Base-by-base conservation (phyloP, 2,797 vertebrate species). In the Platalea minor region DNA sequence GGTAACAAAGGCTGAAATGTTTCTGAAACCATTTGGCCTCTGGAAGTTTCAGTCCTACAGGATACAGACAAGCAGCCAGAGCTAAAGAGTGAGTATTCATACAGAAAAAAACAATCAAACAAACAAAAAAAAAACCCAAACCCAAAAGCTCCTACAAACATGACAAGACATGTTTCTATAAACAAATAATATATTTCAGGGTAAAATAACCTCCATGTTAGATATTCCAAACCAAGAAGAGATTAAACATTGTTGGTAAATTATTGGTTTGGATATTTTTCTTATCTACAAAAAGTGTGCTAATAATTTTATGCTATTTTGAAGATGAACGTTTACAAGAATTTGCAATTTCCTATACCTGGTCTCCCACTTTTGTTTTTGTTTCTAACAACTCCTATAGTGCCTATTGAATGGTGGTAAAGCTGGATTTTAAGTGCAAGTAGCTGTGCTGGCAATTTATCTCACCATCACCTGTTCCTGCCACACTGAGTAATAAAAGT, bases 401-500 rank as follows among this genome's bases (percentile, higher is more conserved):
- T 70, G 14, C 10, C 11, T 67, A 17, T 5, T 43, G 53, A 59
- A 88, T 59, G 7, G 14, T 39, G 18, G 10, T 25, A 65, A 87
- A 89, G 5, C 14, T 85, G 48, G 4, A 89, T 83, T 79, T 85
- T 64, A 64, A 70, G n/a, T 67, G 41, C 28, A 64, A 87, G 83
- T n/a, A 85, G 16, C 28, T 83, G 35, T 60, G 35, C 70, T 92
- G 91, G 87, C 63, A 88, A 50, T 72, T 88, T 91, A 18, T 85
- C 51, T 74, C 31, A 29, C 20, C 68, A 60, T 91, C 93, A 85
- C 39, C 78, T 95, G 84, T 33, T 91, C 67, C 92, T 95, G 92
- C 51, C 91, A 87, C 46, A 67, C 4, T 67, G 59, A 85, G 77
- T 59, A 17, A 77, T 82, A 51, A 76, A 91, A 73, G 63, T 74